Evolutionary conservation across 2,797 vertebrate genomes (phyloP).

Genomic region (Anniella stebbinsi): DNA sequence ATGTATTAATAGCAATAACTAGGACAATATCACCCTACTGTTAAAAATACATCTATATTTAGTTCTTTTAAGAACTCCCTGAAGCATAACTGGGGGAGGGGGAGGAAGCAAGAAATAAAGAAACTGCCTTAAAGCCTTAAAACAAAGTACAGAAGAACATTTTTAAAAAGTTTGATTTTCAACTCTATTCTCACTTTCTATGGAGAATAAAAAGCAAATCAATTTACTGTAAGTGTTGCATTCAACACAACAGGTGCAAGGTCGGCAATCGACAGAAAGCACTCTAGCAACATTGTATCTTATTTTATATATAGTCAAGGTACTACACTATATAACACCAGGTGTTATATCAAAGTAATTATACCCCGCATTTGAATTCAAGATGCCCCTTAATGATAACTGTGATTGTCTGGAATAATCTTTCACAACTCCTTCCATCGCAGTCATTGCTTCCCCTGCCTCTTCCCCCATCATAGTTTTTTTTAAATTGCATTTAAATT

Average conservation of each 20-base stretch:
- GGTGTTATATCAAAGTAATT: background rate
- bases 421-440: background rate
- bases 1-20: background rate
- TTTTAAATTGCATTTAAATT: background rate
- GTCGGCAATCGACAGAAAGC: slow-evolving; percentile 5
- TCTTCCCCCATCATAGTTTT: background rate
- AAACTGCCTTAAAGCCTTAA: background rate
- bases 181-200: background rate
- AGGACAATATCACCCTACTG: background rate
- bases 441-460: background rate
- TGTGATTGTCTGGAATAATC: background rate
- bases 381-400: background rate
- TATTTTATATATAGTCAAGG: background rate
- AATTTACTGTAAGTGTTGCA: slow-evolving; percentile 7
- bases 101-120: slow-evolving; percentile 24
- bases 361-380: background rate
- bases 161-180: slow-evolving; percentile 15
- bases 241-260: background rate
- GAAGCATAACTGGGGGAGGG: background rate
- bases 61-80: slow-evolving; percentile 13
- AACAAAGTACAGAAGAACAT: background rate
- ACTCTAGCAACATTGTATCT: background rate
- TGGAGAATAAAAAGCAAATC: background rate
- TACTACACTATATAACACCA: background rate
- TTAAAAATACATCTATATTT: background rate